These are phyloP conservation scores for Pandemis heparana DNA, from an alignment of 2,888 invertebrate genomes.

Conservation along the genomic window DNA sequence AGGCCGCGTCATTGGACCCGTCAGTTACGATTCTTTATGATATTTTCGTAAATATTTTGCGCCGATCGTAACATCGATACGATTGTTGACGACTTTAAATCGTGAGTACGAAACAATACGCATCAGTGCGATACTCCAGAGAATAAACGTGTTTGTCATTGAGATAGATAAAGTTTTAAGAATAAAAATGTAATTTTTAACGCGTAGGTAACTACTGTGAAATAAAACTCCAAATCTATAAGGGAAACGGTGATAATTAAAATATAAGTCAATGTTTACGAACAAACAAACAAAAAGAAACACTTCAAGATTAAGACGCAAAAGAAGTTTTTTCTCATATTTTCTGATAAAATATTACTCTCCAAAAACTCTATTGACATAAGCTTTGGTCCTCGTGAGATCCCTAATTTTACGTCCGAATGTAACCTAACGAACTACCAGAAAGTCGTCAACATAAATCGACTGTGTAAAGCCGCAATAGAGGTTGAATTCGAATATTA, in stretches of 20 bases:
- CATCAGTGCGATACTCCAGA: slow-evolving; percentile 49
- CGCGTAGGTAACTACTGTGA: neutral
- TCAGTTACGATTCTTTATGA: slow-evolving; percentile 56
- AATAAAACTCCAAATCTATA: neutral
- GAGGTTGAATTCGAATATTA: neutral
- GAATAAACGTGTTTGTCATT: slow-evolving; percentile 23
- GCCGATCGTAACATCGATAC: slow-evolving; percentile 59
- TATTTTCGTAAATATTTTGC: slow-evolving; percentile 79
- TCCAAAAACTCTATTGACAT: slow-evolving; percentile 18
- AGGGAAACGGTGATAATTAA: neutral
- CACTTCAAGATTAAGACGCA: neutral
- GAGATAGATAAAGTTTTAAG: neutral
- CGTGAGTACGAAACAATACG: slow-evolving; percentile 66
- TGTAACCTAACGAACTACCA: slow-evolving; percentile 1
- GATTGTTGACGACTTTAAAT: slow-evolving; percentile 52
- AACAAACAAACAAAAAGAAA: neutral
- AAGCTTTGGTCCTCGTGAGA: slow-evolving; percentile 13
- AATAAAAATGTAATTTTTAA: neutral
- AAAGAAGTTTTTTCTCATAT: neutral
- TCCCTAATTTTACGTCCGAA: slow-evolving; percentile 24
- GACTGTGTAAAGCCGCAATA: slow-evolving; percentile 3
- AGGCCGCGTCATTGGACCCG: slow-evolving; percentile 58
- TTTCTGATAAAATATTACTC: slow-evolving; percentile 12
- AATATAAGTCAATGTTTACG: neutral
- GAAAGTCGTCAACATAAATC: neutral